A percentile compares a stretch with the other conserved stretches of the same genome.
Evolutionary conservation across 1,140 invertebrate species (phyloP).

Genomic region (Drosophila albomicans): DNA sequence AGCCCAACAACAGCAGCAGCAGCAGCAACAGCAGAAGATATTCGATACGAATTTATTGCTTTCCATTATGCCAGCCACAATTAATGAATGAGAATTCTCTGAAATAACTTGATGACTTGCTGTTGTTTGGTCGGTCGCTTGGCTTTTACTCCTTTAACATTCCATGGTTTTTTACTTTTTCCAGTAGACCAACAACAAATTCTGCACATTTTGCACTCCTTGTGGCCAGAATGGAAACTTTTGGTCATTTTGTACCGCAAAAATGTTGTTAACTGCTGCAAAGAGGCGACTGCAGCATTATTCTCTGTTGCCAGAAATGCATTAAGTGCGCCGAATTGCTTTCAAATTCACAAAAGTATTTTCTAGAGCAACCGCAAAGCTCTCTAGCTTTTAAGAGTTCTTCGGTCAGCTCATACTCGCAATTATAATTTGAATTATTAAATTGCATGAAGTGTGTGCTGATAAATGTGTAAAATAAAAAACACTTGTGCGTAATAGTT

Average conservation of each 20-base stretch:
- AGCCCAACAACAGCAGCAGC: background rate
- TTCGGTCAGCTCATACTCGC: conserved; percentile 2
- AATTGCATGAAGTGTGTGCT: background rate
- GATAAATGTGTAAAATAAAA: background rate
- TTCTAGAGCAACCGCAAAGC: conserved; percentile 20
- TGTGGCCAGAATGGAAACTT: conserved; percentile 37
- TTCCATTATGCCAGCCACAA: conserved; percentile 65
- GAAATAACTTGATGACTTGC: conserved; percentile 6
- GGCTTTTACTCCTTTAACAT: conserved; percentile 1
- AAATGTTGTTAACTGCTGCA: conserved; percentile 38
- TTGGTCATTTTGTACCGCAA: conserved; percentile 39
- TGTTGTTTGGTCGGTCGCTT: too few relatives aligned
- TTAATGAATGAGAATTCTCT: conserved; percentile 57
- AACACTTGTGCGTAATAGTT: background rate
- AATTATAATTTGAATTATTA: conserved; percentile 8
- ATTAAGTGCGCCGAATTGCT: conserved; percentile 66
- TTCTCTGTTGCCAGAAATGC: conserved; percentile 16
- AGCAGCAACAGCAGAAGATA: background rate
- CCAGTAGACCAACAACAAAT: background rate
- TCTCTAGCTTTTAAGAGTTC: conserved; percentile 10
- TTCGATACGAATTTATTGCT: conserved; percentile 56
- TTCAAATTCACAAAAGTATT: conserved; percentile 68
- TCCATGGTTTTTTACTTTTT: conserved; percentile 7
- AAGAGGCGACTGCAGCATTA: background rate
- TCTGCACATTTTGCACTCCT: conserved; percentile 39